These are phyloP conservation scores for Drosophila paulistorum DNA, from an alignment of 1,140 invertebrate species.

Conservation along the genomic window DNA sequence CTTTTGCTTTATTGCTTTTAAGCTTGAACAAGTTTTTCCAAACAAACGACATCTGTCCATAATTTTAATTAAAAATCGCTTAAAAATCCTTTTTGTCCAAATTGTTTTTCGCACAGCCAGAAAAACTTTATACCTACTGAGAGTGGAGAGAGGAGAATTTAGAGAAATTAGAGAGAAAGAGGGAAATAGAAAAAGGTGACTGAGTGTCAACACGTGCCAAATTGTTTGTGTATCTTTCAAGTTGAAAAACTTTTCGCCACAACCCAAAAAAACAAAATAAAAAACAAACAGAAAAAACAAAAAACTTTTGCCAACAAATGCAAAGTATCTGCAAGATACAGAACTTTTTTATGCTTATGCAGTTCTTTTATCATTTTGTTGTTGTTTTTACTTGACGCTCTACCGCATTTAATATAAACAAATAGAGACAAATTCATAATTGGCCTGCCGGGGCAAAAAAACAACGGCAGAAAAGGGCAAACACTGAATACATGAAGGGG, in stretches of 20 bases:
- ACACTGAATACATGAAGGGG: slow-evolving; percentile 22
- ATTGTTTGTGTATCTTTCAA: slow-evolving; percentile 53
- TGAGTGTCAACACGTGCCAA: slow-evolving; percentile 77
- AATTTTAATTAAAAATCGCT: slow-evolving; percentile 81
- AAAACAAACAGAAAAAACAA: slow-evolving; percentile 32
- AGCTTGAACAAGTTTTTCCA: slow-evolving; percentile 46
- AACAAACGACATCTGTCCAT: slow-evolving; percentile 64
- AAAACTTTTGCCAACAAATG: slow-evolving; percentile 38
- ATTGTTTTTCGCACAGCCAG: slow-evolving; percentile 40
- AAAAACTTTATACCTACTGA: slow-evolving; percentile 26
- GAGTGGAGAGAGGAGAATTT: background rate
- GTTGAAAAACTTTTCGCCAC: slow-evolving; percentile 49
- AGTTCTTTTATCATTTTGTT: slow-evolving; percentile 49
- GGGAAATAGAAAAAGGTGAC: slow-evolving; percentile 47
- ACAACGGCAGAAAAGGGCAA: slow-evolving; percentile 17
- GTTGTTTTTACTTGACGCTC: slow-evolving; percentile 43
- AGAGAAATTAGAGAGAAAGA: background rate
- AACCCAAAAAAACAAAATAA: slow-evolving; percentile 29
- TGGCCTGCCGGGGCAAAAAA: slow-evolving; percentile 19
- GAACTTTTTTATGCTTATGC: slow-evolving; percentile 61
- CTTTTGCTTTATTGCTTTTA: slow-evolving; percentile 29
- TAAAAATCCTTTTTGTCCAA: slow-evolving; percentile 59
- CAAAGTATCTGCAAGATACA: slow-evolving; percentile 70
- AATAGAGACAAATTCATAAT: slow-evolving; percentile 61
- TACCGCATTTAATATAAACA: slow-evolving; percentile 70